These are phyloP conservation scores for Sparidentex hasta DNA, from an alignment of 2,797 vertebrate species.

Conservation along the genomic window DNA sequence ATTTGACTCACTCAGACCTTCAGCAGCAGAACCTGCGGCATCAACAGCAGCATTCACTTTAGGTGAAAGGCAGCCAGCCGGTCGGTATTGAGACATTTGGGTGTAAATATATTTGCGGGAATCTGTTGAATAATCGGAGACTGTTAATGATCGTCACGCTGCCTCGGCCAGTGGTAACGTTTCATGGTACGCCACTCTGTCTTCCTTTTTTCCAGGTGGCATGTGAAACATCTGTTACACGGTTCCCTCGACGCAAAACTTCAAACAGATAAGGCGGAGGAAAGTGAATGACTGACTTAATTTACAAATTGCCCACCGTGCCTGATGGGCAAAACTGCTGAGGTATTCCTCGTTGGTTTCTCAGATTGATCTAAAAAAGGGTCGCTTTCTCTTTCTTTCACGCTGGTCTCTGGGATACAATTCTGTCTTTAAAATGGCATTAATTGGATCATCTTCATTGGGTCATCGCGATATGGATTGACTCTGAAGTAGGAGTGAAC, in stretches of 20 bases:
- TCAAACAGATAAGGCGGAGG: neutral
- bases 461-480: conserved; percentile 7
- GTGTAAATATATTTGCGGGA: neutral
- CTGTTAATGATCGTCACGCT: conserved; percentile 1
- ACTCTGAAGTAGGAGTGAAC: neutral
- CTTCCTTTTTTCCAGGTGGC: neutral
- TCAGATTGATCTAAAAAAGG: neutral
- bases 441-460: conserved; percentile 28
- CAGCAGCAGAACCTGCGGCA: neutral
- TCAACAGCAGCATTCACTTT: neutral
- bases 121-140: neutral
- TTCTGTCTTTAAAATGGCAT: conserved; percentile 9
- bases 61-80: neutral
- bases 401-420: neutral
- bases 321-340: neutral
- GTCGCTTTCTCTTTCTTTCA: neutral
- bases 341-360: conserved; percentile 2
- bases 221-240: conserved; percentile 24
- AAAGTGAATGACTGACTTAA: neutral
- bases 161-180: neutral
- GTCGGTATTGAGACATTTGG: neutral
- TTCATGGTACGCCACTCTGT: neutral
- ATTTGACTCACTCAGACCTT: neutral
- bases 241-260: neutral
- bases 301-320: neutral